Evolutionary conservation across 2,888 invertebrate species (phyloP).

Genomic region (Brachyptera risi): DNA sequence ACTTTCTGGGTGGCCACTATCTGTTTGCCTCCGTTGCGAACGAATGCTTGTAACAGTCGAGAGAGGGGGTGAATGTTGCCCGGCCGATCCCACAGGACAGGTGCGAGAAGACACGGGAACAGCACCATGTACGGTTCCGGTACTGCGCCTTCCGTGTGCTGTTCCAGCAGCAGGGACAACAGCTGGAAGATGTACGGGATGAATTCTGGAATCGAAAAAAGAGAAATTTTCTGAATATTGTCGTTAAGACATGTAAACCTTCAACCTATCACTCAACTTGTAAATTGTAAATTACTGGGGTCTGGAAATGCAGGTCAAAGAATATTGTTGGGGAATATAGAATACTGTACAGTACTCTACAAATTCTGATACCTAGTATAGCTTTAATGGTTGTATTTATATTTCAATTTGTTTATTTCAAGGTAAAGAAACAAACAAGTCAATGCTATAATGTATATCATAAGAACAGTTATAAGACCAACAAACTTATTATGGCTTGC

Average conservation of each 20-base stretch:
- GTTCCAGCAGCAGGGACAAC: constrained; percentile 82
- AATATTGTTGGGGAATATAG: not conserved
- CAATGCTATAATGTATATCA: no score
- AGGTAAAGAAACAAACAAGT: no score
- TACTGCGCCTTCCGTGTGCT: constrained; percentile 56
- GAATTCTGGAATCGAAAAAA: constrained; percentile 68
- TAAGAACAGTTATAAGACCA: no score
- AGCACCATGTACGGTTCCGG: constrained; percentile 85
- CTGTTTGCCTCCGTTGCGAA: constrained; percentile 65
- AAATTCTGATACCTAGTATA: no score
- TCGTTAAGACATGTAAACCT: not conserved
- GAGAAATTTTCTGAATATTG: constrained; percentile 3
- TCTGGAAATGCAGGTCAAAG: not conserved
- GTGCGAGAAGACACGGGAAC: constrained; percentile 84
- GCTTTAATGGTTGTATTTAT: no score
- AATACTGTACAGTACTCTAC: no score
- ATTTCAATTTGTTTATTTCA: no score
- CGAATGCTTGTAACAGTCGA: constrained; percentile 83
- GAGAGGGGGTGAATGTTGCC: constrained; percentile 94
- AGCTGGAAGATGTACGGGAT: constrained; percentile 99
- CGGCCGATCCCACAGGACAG: constrained; percentile 87
- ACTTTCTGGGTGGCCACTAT: constrained; percentile 67
- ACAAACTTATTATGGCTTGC: no score
- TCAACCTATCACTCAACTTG: not conserved
- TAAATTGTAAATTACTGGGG: no score